These are phyloP conservation scores for Papilio glaucus DNA, from an alignment of 1,140 invertebrate species.

Conservation along the genomic window DNA sequence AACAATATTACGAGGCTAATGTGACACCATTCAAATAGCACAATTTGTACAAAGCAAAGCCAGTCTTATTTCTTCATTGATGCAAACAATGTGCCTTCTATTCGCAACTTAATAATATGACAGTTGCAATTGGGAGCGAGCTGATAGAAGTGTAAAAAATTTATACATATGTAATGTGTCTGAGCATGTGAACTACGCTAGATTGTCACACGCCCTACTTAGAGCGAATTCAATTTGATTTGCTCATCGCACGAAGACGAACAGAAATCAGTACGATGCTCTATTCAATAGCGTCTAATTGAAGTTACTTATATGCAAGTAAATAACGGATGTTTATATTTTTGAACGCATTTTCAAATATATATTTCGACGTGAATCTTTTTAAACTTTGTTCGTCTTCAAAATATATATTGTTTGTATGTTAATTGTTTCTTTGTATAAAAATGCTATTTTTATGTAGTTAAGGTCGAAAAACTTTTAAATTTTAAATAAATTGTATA, in stretches of 20 bases:
- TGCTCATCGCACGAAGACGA: neutral
- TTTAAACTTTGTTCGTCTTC: no score
- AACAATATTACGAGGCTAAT: no score
- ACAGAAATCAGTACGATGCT: constrained; percentile 15
- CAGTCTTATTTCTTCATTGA: no score
- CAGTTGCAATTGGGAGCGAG: neutral
- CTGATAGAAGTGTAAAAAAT: neutral
- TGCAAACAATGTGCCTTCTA: no score
- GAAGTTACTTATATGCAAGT: constrained; percentile 19
- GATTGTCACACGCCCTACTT: constrained; percentile 26
- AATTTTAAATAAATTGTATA: no score
- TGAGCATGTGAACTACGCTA: neutral
- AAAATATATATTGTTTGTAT: no score
- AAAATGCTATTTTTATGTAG: no score
- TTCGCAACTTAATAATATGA: neutral
- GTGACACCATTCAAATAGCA: no score
- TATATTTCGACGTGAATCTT: neutral
- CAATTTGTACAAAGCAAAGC: no score
- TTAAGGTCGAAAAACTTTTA: no score
- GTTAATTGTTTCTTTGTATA: no score
- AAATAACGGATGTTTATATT: neutral
- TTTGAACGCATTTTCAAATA: neutral
- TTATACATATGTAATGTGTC: neutral
- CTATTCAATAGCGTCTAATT: constrained; percentile 7
- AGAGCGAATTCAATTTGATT: constrained; percentile 19